Conservation (phyloP, 2,797 vertebrate genomes). For the Eurystomus glaucurus region DNA sequence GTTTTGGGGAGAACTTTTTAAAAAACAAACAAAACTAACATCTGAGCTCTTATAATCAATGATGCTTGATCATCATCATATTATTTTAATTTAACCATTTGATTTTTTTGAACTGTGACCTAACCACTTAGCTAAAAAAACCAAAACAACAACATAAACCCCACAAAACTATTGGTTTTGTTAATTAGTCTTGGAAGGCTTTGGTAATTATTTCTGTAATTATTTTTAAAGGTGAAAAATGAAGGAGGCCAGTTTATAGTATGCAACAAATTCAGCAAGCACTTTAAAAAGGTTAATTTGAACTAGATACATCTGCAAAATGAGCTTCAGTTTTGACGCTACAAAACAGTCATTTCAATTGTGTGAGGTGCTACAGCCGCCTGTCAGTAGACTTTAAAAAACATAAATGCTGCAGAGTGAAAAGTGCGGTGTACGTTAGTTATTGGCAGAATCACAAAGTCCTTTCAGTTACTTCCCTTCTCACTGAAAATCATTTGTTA, state of each 20-base stretch:
- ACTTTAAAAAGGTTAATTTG: background rate
- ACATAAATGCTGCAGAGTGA: background rate
- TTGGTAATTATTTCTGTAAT: background rate
- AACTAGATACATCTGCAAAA: background rate
- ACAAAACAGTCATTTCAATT: background rate
- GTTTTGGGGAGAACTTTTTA: background rate
- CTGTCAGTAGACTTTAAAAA: background rate
- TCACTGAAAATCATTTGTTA: background rate
- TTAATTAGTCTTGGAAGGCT: background rate
- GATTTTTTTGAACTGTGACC: background rate
- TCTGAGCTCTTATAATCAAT: background rate
- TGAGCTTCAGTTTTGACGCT: background rate
- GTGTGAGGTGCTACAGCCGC: background rate
- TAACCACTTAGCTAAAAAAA: background rate
- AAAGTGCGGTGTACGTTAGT: background rate
- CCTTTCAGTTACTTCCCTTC: background rate
- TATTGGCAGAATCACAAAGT: background rate
- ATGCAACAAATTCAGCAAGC: background rate
- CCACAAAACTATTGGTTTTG: background rate
- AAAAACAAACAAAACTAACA: background rate
- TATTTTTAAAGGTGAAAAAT: background rate
- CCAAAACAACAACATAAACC: background rate
- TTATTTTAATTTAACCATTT: background rate
- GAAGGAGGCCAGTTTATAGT: background rate
- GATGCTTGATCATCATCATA: background rate